These are phyloP conservation scores for Brachionus angularis DNA, from an alignment of 1,140 invertebrate species.

Conservation along the genomic window DNA sequence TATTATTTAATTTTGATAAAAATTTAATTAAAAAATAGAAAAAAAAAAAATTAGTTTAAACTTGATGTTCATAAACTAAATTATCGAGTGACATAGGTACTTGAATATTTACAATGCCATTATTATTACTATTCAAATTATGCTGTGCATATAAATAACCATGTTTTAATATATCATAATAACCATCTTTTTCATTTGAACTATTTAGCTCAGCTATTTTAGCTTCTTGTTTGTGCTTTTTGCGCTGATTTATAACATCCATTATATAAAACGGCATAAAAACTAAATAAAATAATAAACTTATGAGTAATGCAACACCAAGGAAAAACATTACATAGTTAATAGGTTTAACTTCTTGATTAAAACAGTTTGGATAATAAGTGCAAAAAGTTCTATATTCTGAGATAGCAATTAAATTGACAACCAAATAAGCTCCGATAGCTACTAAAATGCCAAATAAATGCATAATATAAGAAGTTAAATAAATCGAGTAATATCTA, in stretches of 20 bases:
- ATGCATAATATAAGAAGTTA: not conserved
- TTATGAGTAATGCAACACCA: not conserved
- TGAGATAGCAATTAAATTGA: not conserved
- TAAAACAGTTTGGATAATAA: slow-evolving; percentile 2
- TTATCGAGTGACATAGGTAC: not conserved
- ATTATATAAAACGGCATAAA: slow-evolving; percentile 7
- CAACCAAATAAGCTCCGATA: not conserved
- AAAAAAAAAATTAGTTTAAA: not conserved
- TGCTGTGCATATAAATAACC: not conserved
- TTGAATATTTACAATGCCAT: too few relatives aligned
- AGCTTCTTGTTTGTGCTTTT: not conserved
- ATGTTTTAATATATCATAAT: not conserved
- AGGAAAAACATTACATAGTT: slow-evolving; percentile 11
- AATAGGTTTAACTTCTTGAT: not conserved
- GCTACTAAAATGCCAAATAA: slow-evolving; percentile 6
- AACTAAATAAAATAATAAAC: not conserved
- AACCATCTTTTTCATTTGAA: not conserved
- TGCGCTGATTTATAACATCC: not conserved
- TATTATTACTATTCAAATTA: not conserved
- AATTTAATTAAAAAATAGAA: too few relatives aligned
- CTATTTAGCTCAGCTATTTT: not conserved
- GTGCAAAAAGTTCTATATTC: not conserved
- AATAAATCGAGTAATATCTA: not conserved
- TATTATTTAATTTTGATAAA: too few relatives aligned
- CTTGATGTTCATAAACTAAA: not conserved